A percentile compares a stretch with the other conserved stretches of the same genome.
These are phyloP conservation scores for Andrena bucephala DNA, from an alignment of 2,888 invertebrate species.

Conservation along the genomic window DNA sequence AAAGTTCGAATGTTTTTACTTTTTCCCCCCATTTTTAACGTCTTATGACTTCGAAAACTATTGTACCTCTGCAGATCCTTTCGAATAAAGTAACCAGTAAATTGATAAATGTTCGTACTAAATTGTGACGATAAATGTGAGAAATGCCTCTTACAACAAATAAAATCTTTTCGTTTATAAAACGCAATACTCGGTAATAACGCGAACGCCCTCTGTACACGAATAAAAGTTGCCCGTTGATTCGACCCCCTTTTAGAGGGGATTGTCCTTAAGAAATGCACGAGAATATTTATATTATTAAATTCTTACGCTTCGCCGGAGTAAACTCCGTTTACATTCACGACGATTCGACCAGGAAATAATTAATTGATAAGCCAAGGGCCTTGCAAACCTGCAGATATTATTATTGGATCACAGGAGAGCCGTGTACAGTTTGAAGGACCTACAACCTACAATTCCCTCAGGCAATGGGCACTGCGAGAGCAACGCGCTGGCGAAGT, in stretches of 20 bases:
- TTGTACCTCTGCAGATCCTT: too few species aligned
- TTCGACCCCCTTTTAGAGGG: background rate
- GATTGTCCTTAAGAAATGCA: slow-evolving; percentile 23
- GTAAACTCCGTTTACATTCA: slow-evolving; percentile 12
- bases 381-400: slow-evolving; percentile 46
- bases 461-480: slow-evolving; percentile 34
- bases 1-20: background rate
- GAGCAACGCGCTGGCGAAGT: slow-evolving; percentile 58
- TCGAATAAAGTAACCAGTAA: too few species aligned
- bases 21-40: too few species aligned
- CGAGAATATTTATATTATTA: slow-evolving; percentile 45
- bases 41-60: too few species aligned
- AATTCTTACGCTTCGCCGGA: slow-evolving; percentile 40
- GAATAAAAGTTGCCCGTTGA: background rate
- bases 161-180: background rate
- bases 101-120: background rate
- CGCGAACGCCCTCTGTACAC: background rate
- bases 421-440: slow-evolving; percentile 56
- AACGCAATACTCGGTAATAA: background rate
- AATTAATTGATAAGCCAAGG: slow-evolving; percentile 58
- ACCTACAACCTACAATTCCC: slow-evolving; percentile 62
- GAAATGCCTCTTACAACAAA: too few species aligned
- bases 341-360: slow-evolving; percentile 17
- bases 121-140: background rate
- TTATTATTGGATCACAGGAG: slow-evolving; percentile 61